Evolutionary conservation across 2,113 vertebrate genomes (phyloP), one percentile per base, ranked within the genome.

Genomic region (Pandion haliaetus): DNA sequence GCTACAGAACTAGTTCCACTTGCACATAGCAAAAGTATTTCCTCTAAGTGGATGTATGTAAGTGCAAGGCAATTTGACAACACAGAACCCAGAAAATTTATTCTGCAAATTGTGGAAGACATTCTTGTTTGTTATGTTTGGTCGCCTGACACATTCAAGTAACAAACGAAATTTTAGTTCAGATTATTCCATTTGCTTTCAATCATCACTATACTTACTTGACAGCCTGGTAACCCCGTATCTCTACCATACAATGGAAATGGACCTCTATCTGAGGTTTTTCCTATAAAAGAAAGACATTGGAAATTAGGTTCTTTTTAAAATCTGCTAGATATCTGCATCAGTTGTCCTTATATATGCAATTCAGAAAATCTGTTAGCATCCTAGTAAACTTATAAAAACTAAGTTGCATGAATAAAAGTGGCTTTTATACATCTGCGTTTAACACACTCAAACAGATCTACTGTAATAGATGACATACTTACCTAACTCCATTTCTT

Each of bases 161-260:
- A 54, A 73, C 40, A 32, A 85, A 66, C 29, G 31, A 40, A 20
- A 36, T 63, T 70, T 71, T 29, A 86, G 63, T 61, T 84, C 16
- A 32, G 18, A 47, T 77, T 34, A 87, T 81, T 69, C n/a, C 28
- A 55, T 66, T 73, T 82, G 40, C 59, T 59, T 90, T 97, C 79
- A 63, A 42, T 42, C 74, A 73, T 76, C 54, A 54, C 34, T 59
- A 77, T 90, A 98, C 98, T 99, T 98, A 99, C 99, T 97, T 99
- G 99, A 96, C 99, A 99, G 93, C 98, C 98, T 91, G 99, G 98
- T 87, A 99, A 98, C 85, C 98, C 98, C 8, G 99, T 96, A 49
- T 99, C 99, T 98, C 99, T 98, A 63, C 98, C 99, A 92, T 99
- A 99, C 63, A 99, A 94, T 62, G 99, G 97, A 98, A 99, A 99